Evolutionary conservation across 1,140 invertebrate genomes (phyloP).

Genomic region (Aphelinus certus): DNA sequence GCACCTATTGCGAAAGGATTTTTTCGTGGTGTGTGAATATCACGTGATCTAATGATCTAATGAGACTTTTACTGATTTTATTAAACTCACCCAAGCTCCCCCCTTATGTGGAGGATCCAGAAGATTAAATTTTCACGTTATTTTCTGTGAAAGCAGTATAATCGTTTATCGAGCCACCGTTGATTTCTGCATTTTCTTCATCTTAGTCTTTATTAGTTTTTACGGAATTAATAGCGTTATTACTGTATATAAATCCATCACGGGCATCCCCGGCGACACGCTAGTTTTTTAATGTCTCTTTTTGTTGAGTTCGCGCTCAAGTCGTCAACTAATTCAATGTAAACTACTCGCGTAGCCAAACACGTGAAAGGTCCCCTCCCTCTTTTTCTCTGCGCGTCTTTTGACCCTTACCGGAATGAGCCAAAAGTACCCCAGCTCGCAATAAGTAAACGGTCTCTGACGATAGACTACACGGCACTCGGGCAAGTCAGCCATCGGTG

Average conservation of each 20-base stretch:
- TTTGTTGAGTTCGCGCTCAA: slow-evolving; percentile 43
- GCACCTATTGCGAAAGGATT: not conserved
- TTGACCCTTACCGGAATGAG: slow-evolving; percentile 45
- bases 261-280: slow-evolving; percentile 38
- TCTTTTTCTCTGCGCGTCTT: slow-evolving; percentile 50
- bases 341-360: slow-evolving; percentile 43
- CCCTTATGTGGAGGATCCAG: not conserved
- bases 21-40: no score
- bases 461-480: not conserved
- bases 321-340: slow-evolving; percentile 44
- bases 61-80: not conserved
- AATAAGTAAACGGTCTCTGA: not conserved
- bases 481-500: not conserved
- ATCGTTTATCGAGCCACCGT: not conserved
- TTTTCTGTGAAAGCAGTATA: not conserved
- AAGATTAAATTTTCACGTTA: not conserved
- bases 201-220: not conserved
- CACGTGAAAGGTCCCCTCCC: slow-evolving; percentile 52
- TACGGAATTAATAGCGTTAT: not conserved
- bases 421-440: slow-evolving; percentile 50
- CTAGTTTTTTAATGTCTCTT: slow-evolving; percentile 45
- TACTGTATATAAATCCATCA: not conserved
- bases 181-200: not conserved
- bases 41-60: not conserved
- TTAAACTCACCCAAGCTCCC: not conserved